phyloP scores from a whole-genome alignment of 1,140 invertebrate genomes.

The Cardiocondyla obscurior region DNA sequence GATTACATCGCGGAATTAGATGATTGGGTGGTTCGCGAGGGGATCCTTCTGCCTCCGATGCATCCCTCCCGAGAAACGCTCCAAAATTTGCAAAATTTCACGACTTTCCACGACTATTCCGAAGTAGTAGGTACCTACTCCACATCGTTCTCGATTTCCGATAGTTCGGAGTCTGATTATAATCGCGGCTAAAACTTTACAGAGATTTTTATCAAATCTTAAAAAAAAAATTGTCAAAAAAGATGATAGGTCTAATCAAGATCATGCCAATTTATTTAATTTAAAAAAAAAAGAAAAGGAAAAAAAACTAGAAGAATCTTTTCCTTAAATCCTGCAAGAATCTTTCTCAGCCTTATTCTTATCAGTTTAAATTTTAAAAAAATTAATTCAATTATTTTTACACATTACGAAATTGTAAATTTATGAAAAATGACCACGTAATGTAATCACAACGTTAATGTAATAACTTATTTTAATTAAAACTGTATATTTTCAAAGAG shows the following conservation, averaged over 20 bases:
- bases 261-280: neutral
- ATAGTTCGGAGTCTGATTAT: neutral
- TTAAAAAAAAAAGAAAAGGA: too few relatives aligned
- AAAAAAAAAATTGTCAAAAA: neutral
- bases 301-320: too few relatives aligned
- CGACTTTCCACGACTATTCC: neutral
- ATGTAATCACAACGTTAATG: neutral
- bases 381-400: neutral
- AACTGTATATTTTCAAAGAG: neutral
- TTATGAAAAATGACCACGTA: neutral
- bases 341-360: neutral
- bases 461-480: neutral
- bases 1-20: conserved; percentile 44
- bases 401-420: neutral
- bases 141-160: neutral
- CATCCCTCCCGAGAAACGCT: neutral
- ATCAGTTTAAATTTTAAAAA: neutral
- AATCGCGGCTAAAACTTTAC: neutral
- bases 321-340: neutral
- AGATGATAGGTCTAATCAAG: neutral
- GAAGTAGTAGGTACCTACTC: neutral
- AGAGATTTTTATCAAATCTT: neutral
- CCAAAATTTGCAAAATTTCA: conserved; percentile 16
- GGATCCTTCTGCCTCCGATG: neutral
- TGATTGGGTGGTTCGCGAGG: conserved; percentile 31